Evolutionary conservation across 64 coral and sea anemone species (phyloP).

Genomic region (Anthopleura sola): DNA sequence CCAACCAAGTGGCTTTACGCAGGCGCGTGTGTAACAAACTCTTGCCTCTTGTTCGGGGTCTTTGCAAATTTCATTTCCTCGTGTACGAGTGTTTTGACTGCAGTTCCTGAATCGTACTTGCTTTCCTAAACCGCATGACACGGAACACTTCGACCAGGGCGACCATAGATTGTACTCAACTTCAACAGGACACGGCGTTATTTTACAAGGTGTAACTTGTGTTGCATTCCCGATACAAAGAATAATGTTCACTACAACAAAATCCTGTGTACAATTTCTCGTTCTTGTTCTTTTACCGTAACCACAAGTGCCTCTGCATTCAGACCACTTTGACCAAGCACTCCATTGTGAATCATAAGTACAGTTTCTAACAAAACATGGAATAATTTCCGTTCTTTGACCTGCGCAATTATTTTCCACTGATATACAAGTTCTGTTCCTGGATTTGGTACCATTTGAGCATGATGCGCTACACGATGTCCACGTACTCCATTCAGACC

Average conservation of each 20-base stretch:
- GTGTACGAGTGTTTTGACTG: background rate
- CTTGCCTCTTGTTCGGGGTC: slow-evolving; percentile 18
- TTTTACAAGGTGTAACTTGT: slow-evolving; percentile 54
- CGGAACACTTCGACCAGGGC: slow-evolving; percentile 54
- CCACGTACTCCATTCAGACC: slow-evolving; percentile 72
- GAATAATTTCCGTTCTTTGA: background rate
- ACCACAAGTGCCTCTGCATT: slow-evolving; percentile 54
- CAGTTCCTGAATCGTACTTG: slow-evolving; percentile 58
- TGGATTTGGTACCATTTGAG: slow-evolving; percentile 52
- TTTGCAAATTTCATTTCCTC: slow-evolving; percentile 31
- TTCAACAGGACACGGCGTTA: slow-evolving; percentile 35
- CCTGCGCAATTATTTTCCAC: background rate
- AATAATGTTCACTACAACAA: background rate
- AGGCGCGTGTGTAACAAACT: slow-evolving; percentile 14
- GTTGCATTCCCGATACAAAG: slow-evolving; percentile 31
- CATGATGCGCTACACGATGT: slow-evolving; percentile 56
- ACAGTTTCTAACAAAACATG: slow-evolving; percentile 22
- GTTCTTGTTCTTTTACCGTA: slow-evolving; percentile 22
- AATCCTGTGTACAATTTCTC: slow-evolving; percentile 27
- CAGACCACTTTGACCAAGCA: slow-evolving; percentile 58
- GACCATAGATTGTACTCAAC: slow-evolving; percentile 44
- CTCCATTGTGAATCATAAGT: slow-evolving; percentile 50
- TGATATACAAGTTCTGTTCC: slow-evolving; percentile 43
- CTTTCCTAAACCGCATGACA: slow-evolving; percentile 60
- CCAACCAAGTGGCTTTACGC: slow-evolving; percentile 27